A percentile compares a stretch with the other conserved stretches of the same genome.
Conservation (phyloP, 2,888 invertebrate genomes). For the Cryptus armator region DNA sequence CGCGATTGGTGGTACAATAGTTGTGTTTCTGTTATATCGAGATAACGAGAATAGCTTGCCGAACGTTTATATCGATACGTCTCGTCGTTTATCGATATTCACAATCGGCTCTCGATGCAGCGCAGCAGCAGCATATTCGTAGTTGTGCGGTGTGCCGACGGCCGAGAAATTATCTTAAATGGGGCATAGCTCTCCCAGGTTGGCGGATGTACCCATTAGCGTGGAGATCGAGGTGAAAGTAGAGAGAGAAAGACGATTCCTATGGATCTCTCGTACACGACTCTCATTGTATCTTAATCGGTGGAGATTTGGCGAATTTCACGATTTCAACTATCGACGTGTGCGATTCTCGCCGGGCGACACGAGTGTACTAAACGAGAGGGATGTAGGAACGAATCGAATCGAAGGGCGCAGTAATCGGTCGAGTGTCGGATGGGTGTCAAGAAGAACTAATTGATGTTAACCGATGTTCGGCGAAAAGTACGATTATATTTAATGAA, state of each 20-base stretch:
- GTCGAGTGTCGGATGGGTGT: conserved; percentile 40
- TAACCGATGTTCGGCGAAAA: conserved; percentile 57
- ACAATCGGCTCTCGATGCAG: conserved; percentile 50
- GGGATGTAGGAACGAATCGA: neutral
- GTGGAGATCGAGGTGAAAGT: conserved; percentile 80
- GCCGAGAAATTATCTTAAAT: conserved; percentile 76
- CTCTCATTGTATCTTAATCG: neutral
- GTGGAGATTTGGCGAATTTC: neutral
- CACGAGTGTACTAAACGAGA: conserved; percentile 2
- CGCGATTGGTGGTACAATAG: neutral
- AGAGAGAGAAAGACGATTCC: conserved; percentile 71
- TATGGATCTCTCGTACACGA: conserved; percentile 41
- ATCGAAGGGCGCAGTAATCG: conserved; percentile 26
- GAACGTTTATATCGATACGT: conserved; percentile 60
- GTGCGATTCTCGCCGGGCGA: neutral
- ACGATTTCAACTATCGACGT: neutral
- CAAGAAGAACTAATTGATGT: conserved; percentile 62
- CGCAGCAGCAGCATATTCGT: neutral
- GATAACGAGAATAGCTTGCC: conserved; percentile 57
- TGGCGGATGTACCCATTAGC: conserved; percentile 81
- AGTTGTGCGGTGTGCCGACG: conserved; percentile 45
- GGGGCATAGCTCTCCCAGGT: conserved; percentile 79
- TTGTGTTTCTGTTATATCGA: conserved; percentile 33
- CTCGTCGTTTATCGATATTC: conserved; percentile 55
- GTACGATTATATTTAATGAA: conserved; percentile 56